phyloP scores from a whole-genome alignment of 2,113 vertebrate species.

The Garra rufa region DNA sequence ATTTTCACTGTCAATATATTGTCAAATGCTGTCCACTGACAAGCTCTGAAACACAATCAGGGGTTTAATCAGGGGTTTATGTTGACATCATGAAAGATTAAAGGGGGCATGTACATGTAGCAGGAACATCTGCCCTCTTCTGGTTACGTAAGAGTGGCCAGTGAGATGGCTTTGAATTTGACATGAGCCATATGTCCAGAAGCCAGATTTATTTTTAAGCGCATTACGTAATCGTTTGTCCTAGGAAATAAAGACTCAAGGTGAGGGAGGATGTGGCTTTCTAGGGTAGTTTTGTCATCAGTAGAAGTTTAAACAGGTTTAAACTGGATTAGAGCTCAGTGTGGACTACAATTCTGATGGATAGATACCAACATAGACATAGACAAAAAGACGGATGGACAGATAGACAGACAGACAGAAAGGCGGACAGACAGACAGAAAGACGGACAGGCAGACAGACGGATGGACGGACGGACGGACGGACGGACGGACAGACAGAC shows the following conservation, averaged over 20 bases:
- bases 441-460: too few relatives aligned
- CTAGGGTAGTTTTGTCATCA: neutral
- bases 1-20: neutral
- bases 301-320: neutral
- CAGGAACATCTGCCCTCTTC: constrained; percentile 27
- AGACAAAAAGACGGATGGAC: too few relatives aligned
- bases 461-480: too few relatives aligned
- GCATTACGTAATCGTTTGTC: constrained; percentile 35
- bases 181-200: neutral
- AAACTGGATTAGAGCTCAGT: neutral
- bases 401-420: too few relatives aligned
- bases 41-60: neutral
- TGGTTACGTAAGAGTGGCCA: constrained; percentile 30
- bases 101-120: neutral
- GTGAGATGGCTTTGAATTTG: neutral
- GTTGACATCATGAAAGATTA: constrained; percentile 2
- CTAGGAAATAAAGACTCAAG: constrained; percentile 1
- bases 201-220: constrained; percentile 31
- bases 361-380: too few relatives aligned
- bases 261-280: neutral
- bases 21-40: neutral
- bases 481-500: too few relatives aligned
- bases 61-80: too few relatives aligned
- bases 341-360: neutral
- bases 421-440: too few relatives aligned